These are phyloP conservation scores for Actinia tenebrosa DNA, from an alignment of 64 coral and sea anemone genomes.

Conservation along the genomic window DNA sequence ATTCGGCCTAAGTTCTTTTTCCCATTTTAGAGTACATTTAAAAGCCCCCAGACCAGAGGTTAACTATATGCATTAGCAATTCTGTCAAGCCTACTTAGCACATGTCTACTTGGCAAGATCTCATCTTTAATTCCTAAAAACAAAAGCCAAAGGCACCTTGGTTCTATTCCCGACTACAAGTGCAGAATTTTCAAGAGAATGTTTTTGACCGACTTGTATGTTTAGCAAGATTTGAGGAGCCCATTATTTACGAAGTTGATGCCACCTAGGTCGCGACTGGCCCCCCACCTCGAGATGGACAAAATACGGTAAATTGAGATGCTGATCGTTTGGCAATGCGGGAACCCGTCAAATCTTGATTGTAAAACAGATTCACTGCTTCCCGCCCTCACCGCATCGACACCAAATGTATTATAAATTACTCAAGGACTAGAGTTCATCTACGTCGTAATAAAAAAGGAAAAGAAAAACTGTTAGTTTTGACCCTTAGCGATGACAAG, in stretches of 20 bases:
- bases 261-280: conserved; percentile 52
- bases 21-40: conserved; percentile 12
- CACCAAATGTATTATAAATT: conserved; percentile 6
- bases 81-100: conserved; percentile 15
- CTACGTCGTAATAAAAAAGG: not conserved
- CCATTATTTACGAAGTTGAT: conserved; percentile 52
- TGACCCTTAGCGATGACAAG: not conserved
- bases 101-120: conserved; percentile 11
- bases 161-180: not conserved
- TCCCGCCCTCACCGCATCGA: conserved; percentile 60
- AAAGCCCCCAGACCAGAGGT: conserved; percentile 18
- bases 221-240: conserved; percentile 66
- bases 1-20: not conserved
- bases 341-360: conserved; percentile 56
- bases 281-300: conserved; percentile 56
- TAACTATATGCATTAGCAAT: conserved; percentile 7
- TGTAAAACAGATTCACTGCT: conserved; percentile 60
- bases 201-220: conserved; percentile 43
- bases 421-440: not conserved
- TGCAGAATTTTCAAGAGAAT: conserved; percentile 36
- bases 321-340: conserved; percentile 60
- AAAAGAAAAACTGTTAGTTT: not conserved
- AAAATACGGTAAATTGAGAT: conserved; percentile 60
- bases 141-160: conserved; percentile 10
- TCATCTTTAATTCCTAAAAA: conserved; percentile 14